Evolutionary conservation across 1,140 invertebrate species (phyloP).

Genomic region (Littorina saxatilis): DNA sequence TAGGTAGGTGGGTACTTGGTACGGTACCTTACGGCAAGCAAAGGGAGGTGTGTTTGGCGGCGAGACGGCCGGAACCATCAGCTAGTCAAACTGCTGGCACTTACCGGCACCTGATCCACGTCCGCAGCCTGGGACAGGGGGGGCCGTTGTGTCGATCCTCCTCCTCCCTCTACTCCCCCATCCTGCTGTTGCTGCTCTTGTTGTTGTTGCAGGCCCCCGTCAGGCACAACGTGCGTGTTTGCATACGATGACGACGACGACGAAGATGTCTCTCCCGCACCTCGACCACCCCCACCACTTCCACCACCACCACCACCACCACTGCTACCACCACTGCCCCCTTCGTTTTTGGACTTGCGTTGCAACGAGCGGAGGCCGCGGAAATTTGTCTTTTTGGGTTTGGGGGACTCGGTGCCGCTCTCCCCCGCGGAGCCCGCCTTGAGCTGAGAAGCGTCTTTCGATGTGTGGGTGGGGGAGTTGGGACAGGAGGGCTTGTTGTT

Average conservation of each 20-base stretch:
- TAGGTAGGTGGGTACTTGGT: no score
- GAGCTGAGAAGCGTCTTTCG: constrained; percentile 7
- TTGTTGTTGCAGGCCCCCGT: constrained; percentile 47
- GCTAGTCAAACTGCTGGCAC: constrained; percentile 36
- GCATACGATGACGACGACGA: constrained; percentile 46
- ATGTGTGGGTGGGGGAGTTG: constrained; percentile 60
- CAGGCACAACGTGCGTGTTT: constrained; percentile 51
- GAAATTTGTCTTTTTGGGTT: constrained; percentile 75
- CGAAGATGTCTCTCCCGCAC: not conserved
- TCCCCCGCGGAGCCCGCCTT: constrained; percentile 20
- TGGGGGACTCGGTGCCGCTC: constrained; percentile 53
- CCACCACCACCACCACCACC: constrained; percentile 21
- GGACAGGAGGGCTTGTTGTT: constrained; percentile 59
- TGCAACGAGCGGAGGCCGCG: constrained; percentile 80
- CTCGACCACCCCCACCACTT: not conserved
- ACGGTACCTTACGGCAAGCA: constrained; percentile 37
- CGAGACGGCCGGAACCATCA: constrained; percentile 34
- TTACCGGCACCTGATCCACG: constrained; percentile 18
- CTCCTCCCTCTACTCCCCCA: constrained; percentile 19
- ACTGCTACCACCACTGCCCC: constrained; percentile 21
- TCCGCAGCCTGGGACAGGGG: constrained; percentile 19
- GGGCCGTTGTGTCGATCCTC: constrained; percentile 8
- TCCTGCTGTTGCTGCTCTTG: constrained; percentile 39
- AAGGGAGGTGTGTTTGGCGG: not conserved
- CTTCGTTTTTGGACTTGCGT: constrained; percentile 72